Conservation (phyloP, 2,888 invertebrate species). For the Lobophora halterata region DNA sequence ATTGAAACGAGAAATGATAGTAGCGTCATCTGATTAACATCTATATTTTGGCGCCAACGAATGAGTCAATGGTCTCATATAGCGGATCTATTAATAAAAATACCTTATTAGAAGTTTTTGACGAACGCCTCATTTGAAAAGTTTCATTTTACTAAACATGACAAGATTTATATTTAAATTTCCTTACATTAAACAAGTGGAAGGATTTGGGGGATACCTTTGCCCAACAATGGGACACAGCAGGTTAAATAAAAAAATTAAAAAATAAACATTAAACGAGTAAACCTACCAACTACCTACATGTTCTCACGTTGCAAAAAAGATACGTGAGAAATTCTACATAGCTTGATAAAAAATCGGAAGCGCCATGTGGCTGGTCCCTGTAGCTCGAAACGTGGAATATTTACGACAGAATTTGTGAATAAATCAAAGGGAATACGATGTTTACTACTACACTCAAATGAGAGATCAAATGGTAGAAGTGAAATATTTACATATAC, state of each 20-base stretch:
- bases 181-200: too few relatives aligned
- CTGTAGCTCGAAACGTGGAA: constrained; percentile 39
- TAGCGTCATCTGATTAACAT: constrained; percentile 51
- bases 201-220: too few relatives aligned
- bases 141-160: constrained; percentile 12
- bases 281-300: constrained; percentile 19
- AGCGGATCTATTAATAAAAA: constrained; percentile 44
- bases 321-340: constrained; percentile 49
- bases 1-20: constrained; percentile 40
- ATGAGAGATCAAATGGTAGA: constrained; percentile 25
- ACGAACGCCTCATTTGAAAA: constrained; percentile 30
- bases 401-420: constrained; percentile 51
- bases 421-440: constrained; percentile 51
- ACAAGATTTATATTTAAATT: too few relatives aligned
- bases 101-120: constrained; percentile 45
- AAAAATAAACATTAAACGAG: constrained; percentile 7
- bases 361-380: constrained; percentile 62
- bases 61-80: constrained; percentile 55
- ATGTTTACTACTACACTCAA: constrained; percentile 29
- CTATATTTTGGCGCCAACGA: constrained; percentile 52
- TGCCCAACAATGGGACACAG: too few relatives aligned
- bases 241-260: too few relatives aligned
- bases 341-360: constrained; percentile 50
- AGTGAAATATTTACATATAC: constrained; percentile 25
- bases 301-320: constrained; percentile 34